Evolutionary conservation across 2,113 vertebrate genomes (phyloP), one percentile per base, ranked within the genome.

Genomic region (Podocnemis expansa): DNA sequence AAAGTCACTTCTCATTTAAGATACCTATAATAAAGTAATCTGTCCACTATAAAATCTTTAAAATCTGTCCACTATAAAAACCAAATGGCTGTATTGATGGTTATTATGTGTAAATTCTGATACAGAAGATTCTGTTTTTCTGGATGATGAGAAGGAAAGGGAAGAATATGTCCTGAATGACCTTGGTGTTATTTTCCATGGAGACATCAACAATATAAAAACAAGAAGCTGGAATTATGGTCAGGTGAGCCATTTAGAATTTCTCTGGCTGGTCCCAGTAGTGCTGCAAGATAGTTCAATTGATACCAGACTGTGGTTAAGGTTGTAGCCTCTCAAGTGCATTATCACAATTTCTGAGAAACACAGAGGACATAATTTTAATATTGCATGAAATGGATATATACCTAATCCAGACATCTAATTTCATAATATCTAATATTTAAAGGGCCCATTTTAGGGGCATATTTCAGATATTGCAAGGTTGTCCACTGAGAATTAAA

Each of bases 111-210:
- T 80, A 31, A 89, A 89, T 76, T 78, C 41, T 84, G 29, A 54
- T 88, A 41, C 97, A 99, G 99, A 97, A 47, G 99, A 99, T 82
- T 94, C 98, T 0, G 99, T 99, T 89, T 99, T 98, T 84, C 96
- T 99, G 97, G 98, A 99, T 2, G 97, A 99, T 0, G 98, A 99
- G 29, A 96, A 27, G 1, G 98, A 99, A 98, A 98, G 98, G 70
- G 95, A 99, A 95, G 99, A 99, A 92, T 99, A 99, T 27, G 97
- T 99, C 94, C 97, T 99, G 96, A 99, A 98, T 45, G 99, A 99
- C 95, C 94, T 98, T 38, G 99, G 99, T 4, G 90, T 99, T 93
- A 98, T 99, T 94, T 99, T 99, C 97, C 98, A 99, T 4, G 99
- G 99, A 27, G 92, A 98, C 1, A 94, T 91, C 2, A 98, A 98